phyloP scores from a whole-genome alignment of 2,113 vertebrate genomes.

The Thymallus thymallus region DNA sequence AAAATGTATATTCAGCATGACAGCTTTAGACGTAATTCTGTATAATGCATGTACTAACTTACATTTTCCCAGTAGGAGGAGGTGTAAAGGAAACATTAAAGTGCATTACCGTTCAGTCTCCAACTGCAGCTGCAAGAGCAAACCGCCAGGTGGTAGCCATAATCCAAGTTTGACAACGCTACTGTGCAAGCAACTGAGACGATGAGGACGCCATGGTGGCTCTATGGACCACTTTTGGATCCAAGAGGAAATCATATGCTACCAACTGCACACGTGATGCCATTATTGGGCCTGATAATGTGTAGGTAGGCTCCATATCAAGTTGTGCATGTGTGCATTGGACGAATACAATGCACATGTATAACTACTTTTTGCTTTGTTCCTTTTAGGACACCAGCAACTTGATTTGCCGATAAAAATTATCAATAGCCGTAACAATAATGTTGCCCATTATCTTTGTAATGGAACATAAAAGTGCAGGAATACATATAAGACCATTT shows the following conservation, averaged over 20 bases:
- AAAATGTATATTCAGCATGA: neutral
- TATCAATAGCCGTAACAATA: no score
- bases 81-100: neutral
- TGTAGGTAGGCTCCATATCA: neutral
- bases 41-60: neutral
- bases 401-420: no score
- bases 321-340: neutral
- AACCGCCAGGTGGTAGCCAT: conserved; percentile 47
- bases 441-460: no score
- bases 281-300: conserved; percentile 7
- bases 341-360: neutral
- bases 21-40: neutral
- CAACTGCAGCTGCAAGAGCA: neutral
- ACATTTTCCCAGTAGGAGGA: neutral
- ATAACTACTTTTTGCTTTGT: no score
- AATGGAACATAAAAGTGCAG: no score
- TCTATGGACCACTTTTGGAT: conserved; percentile 29
- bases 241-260: conserved; percentile 28
- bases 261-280: conserved; percentile 11
- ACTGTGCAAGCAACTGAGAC: conserved; percentile 21
- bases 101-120: neutral
- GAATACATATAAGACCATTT: no score
- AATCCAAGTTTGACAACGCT: conserved; percentile 15
- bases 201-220: conserved; percentile 45
- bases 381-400: no score